Evolutionary conservation across 2,797 vertebrate species (phyloP).

Genomic region (Muraenolepis orangiensis): DNA sequence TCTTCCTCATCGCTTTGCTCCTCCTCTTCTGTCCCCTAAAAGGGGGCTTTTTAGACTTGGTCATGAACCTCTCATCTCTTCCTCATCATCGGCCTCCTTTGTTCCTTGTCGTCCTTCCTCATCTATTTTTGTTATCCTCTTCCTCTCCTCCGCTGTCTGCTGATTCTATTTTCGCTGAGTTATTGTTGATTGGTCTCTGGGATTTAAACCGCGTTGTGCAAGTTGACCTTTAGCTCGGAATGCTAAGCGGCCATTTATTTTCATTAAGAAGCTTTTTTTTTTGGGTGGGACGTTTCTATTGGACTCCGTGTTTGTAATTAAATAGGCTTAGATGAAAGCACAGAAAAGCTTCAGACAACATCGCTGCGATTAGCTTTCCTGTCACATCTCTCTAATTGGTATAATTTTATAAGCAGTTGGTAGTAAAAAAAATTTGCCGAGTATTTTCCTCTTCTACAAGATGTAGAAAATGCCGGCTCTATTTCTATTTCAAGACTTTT

Average conservation of each 20-base stretch:
- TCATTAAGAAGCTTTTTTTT: slow-evolving; percentile 41
- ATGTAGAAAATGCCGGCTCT: no score
- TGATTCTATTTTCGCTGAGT: no score
- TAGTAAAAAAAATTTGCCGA: no score
- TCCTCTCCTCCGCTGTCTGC: background rate
- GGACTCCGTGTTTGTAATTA: slow-evolving; percentile 24
- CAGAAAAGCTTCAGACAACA: background rate
- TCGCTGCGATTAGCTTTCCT: background rate
- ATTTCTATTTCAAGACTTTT: background rate
- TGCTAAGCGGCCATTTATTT: slow-evolving; percentile 50
- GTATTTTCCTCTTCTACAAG: background rate
- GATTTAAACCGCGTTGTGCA: slow-evolving; percentile 48
- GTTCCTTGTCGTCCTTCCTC: no score
- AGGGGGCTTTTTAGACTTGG: no score
- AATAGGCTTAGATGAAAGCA: background rate
- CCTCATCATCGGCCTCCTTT: no score
- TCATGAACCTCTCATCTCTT: no score
- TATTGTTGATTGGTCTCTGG: slow-evolving; percentile 46
- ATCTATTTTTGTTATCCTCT: background rate
- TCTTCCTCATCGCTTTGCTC: background rate
- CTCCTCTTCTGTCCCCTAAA: no score
- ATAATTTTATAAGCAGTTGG: background rate
- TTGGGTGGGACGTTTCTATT: slow-evolving; percentile 47
- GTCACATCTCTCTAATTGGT: background rate
- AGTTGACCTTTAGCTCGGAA: slow-evolving; percentile 33